Base-by-base conservation (phyloP, 2,113 vertebrate species). In the Pundamilia nyererei region DNA sequence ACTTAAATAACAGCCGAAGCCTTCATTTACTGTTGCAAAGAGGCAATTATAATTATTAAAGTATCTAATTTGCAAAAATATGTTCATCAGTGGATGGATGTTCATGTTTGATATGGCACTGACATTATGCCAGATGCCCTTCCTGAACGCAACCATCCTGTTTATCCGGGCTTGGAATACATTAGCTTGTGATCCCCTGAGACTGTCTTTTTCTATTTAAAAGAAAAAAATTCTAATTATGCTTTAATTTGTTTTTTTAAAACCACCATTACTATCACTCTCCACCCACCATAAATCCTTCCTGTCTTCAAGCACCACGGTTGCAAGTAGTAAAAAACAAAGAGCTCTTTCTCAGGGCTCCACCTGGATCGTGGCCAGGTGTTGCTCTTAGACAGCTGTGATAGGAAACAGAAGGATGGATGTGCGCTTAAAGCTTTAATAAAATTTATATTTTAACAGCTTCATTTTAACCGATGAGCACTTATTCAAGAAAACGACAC, bases 251-350 rank as follows among this genome's bases (percentile, higher is more conserved):
- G 40, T 47, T 47, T 29, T 42, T 77, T 53, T 51, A 13, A 53
- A 77, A 77, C 42, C 26, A 49, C 70, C 42, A 49, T 77, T 33
- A 35, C 31, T 79, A 53, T 29, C 24, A 31, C 24, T 42, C 83
- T 86, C 81, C 21, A 62, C 40, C 53, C 81, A 19, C 55, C 49
- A 62, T 70, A 58, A 91, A 83, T 47, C 60, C 53, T 81, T 38
- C 70, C 56, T 1, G n/a, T 89, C 82, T 70, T 80, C 47, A 9
- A 19, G 60, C 77, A 24, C 77, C 84, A 84, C 68, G 79, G 86
- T 89, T 88, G 83, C 29, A n/a, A 87, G 82, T 31, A 85, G 53
- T 85, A 55, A 85, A 68, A 92, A 89, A 86, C 86, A 87, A 90
- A 81, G 70, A 40, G 17, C 58, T 83, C 79, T 90, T 91, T 93